Evolutionary conservation across 2,797 vertebrate species (phyloP).

Genomic region (Euthynnus affinis): DNA sequence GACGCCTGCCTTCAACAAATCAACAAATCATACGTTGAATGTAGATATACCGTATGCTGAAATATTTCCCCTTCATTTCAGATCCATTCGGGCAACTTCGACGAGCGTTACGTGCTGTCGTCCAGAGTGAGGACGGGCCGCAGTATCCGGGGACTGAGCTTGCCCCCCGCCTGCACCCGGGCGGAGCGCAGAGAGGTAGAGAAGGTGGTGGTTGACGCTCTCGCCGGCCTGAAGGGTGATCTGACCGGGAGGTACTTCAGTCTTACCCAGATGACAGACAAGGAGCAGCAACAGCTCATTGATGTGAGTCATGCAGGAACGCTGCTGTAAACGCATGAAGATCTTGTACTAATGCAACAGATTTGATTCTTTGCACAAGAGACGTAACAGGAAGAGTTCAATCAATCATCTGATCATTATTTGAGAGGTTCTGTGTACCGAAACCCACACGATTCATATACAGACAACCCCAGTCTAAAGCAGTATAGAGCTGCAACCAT

Average conservation of each 20-base stretch:
- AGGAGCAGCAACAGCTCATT: slow-evolving; percentile 96
- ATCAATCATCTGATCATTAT: background rate
- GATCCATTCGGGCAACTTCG: slow-evolving; percentile 92
- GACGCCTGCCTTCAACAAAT: background rate
- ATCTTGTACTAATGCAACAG: background rate
- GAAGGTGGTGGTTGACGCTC: slow-evolving; percentile 90
- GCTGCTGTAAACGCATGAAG: background rate
- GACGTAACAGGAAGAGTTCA: background rate
- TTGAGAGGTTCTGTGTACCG: no score
- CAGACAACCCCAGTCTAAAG: no score
- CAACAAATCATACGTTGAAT: background rate
- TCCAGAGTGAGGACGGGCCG: slow-evolving; percentile 97
- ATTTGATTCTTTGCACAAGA: background rate
- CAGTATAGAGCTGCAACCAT: no score
- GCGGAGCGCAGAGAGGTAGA: slow-evolving; percentile 97
- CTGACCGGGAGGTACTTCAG: slow-evolving; percentile 92
- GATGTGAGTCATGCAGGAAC: slow-evolving; percentile 86
- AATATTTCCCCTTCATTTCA: slow-evolving; percentile 65
- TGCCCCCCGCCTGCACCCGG: slow-evolving; percentile 94
- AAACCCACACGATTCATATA: no score
- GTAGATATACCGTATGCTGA: background rate
- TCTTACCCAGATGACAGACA: slow-evolving; percentile 92
- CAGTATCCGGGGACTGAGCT: slow-evolving; percentile 95
- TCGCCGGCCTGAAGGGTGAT: slow-evolving; percentile 90
- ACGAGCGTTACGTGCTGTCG: slow-evolving; percentile 95